Conservation (phyloP, 2,888 invertebrate genomes). For the Autographa pulchrina region DNA sequence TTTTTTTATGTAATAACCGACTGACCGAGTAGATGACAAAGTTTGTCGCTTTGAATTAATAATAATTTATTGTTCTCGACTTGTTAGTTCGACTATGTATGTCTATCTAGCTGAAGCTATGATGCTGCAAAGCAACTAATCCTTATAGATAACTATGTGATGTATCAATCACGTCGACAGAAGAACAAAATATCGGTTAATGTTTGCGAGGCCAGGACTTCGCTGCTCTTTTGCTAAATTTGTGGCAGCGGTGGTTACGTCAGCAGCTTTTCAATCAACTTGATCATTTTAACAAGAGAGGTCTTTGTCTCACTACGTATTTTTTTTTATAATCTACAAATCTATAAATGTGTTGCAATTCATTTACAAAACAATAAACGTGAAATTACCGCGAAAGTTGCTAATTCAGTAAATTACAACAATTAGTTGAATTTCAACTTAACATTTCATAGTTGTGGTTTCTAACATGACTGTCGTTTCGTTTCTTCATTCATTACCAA, state of each 20-base stretch:
- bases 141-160: not conserved
- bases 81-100: not conserved
- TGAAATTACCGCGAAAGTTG: constrained; percentile 41
- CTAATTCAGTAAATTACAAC: constrained; percentile 39
- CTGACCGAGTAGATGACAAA: not conserved
- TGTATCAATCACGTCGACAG: not conserved
- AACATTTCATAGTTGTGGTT: constrained; percentile 37
- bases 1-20: constrained; percentile 30
- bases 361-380: constrained; percentile 25
- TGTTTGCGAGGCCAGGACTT: constrained; percentile 21
- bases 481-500: constrained; percentile 60
- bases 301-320: constrained; percentile 32
- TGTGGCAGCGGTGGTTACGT: constrained; percentile 45
- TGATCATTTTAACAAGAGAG: constrained; percentile 35
- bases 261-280: constrained; percentile 40
- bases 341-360: constrained; percentile 31
- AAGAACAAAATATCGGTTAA: not conserved
- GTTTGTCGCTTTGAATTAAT: constrained; percentile 24
- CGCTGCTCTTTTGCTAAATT: constrained; percentile 15
- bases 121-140: not conserved
- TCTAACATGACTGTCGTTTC: constrained; percentile 45
- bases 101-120: not conserved
- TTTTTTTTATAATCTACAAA: constrained; percentile 26
- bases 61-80: constrained; percentile 18
- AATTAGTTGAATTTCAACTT: constrained; percentile 40